Conservation (phyloP, 2,888 invertebrate species). For the Standfussiana lucernea region DNA sequence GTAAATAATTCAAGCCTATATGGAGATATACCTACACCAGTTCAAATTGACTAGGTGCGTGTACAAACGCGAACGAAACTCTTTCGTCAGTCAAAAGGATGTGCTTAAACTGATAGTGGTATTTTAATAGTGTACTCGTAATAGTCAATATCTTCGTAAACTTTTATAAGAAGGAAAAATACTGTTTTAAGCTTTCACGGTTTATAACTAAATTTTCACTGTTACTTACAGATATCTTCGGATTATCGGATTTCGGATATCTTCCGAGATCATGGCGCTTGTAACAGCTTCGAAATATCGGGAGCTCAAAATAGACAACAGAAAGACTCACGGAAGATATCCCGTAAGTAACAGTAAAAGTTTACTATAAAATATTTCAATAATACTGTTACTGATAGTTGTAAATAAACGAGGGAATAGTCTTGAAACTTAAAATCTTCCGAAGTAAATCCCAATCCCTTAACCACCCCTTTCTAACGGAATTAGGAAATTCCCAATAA, state of each 20-base stretch:
- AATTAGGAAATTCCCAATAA: conserved; percentile 43
- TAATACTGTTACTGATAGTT: too few relatives aligned
- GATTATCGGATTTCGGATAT: too few relatives aligned
- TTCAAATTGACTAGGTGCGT: background rate
- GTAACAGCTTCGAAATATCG: too few relatives aligned
- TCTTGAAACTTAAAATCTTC: conserved; percentile 7
- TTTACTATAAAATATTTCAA: background rate
- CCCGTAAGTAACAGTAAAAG: too few relatives aligned
- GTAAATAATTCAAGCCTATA: too few relatives aligned
- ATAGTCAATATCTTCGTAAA: background rate
- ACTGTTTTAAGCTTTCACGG: too few relatives aligned
- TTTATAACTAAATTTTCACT: too few relatives aligned
- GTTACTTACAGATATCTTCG: too few relatives aligned
- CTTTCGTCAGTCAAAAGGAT: background rate
- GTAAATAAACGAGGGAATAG: background rate
- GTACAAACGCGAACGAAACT: background rate
- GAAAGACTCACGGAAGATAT: too few relatives aligned
- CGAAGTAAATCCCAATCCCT: background rate
- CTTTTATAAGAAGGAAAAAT: background rate
- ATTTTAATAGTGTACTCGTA: background rate
- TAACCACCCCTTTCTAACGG: background rate
- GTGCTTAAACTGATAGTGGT: background rate
- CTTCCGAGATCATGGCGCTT: too few relatives aligned
- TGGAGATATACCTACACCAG: background rate
- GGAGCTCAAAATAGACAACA: too few relatives aligned